A percentile compares a stretch with the other conserved stretches of the same genome.
Conservation (phyloP, 2,113 vertebrate species). For the Maccullochella peelii region DNA sequence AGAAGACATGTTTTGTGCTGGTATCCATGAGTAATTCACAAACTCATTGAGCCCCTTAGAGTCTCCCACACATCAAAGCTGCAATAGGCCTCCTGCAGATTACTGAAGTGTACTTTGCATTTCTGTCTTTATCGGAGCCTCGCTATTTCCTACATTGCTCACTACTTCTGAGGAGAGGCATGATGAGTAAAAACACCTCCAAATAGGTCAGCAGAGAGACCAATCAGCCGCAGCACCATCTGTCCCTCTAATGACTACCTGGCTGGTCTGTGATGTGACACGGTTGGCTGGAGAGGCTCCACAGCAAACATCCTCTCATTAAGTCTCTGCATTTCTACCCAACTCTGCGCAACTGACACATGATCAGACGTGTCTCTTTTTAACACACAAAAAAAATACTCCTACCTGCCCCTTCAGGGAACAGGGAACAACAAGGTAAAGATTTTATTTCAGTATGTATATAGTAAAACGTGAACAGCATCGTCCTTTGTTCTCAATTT, state of each 20-base stretch:
- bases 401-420: background rate
- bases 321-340: slow-evolving; percentile 41
- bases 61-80: slow-evolving; percentile 43
- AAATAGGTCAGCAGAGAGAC: slow-evolving; percentile 72
- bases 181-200: slow-evolving; percentile 71
- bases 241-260: slow-evolving; percentile 83
- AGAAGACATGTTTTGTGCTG: slow-evolving; percentile 39
- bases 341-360: slow-evolving; percentile 40
- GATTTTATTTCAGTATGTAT: slow-evolving; percentile 15
- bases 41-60: slow-evolving; percentile 30
- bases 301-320: slow-evolving; percentile 65
- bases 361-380: slow-evolving; percentile 21
- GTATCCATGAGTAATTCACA: slow-evolving; percentile 45
- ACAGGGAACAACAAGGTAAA: background rate
- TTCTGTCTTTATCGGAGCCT: slow-evolving; percentile 46
- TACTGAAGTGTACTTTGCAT: slow-evolving; percentile 43
- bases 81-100: slow-evolving; percentile 34
- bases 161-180: slow-evolving; percentile 40
- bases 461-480: slow-evolving; percentile 3
- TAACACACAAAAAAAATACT: slow-evolving; percentile 20
- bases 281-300: slow-evolving; percentile 65
- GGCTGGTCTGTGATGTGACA: slow-evolving; percentile 70
- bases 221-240: slow-evolving; percentile 79
- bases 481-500: slow-evolving; percentile 19
- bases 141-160: slow-evolving; percentile 28